Evolutionary conservation across 2,888 invertebrate species (phyloP).

Genomic region (Lottia scabra): DNA sequence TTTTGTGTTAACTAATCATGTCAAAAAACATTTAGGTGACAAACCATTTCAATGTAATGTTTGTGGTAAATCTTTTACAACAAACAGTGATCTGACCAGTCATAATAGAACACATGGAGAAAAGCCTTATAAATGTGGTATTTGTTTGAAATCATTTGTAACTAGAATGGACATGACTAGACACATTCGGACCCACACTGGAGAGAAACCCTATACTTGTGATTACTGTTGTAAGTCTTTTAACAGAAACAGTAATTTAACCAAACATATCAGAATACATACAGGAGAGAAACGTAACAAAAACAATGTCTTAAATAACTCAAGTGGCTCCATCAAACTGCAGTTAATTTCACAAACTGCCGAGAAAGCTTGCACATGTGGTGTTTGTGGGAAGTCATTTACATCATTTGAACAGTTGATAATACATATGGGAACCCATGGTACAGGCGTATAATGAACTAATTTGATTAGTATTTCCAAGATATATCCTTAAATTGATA

Average conservation of each 20-base stretch:
- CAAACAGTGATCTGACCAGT: no score
- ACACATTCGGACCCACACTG: conserved; percentile 6
- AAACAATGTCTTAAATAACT: background rate
- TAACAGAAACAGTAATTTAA: background rate
- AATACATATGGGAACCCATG: no score
- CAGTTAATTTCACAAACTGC: conserved; percentile 3
- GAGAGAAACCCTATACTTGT: conserved; percentile 16
- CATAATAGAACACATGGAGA: no score
- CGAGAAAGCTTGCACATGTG: conserved; percentile 9
- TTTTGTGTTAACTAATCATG: background rate
- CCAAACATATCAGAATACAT: conserved; percentile 10
- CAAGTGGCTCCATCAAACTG: background rate
- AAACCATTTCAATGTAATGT: no score
- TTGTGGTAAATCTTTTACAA: no score
- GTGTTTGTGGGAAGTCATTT: conserved; percentile 12
- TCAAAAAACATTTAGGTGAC: background rate
- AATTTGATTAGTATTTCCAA: no score
- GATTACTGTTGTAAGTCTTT: conserved; percentile 10
- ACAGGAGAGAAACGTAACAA: conserved; percentile 10
- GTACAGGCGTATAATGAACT: no score
- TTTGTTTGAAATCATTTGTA: conserved; percentile 7
- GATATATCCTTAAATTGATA: no score
- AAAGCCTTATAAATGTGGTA: conserved; percentile 13
- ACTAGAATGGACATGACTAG: background rate
- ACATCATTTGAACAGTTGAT: no score